Percentiles rank a stretch among this genome's conserved stretches.
Evolutionary conservation across 2,797 vertebrate species (phyloP).

Genomic region (Lindbergichthys nudifrons): DNA sequence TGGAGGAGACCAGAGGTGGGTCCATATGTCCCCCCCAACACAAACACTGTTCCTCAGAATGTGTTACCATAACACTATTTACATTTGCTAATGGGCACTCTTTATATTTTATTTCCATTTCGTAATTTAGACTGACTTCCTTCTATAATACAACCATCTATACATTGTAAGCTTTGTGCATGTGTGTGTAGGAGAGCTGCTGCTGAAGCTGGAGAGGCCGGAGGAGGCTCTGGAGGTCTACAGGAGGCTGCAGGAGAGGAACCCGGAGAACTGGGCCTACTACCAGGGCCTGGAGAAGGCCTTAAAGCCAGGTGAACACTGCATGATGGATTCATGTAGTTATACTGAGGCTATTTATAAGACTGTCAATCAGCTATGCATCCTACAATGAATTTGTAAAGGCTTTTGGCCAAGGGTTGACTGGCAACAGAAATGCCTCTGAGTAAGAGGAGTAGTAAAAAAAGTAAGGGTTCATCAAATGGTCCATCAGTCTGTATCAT

Average conservation of each 20-base stretch:
- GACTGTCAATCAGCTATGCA: neutral
- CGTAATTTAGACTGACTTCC: neutral
- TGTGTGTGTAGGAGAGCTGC: slow-evolving; percentile 86
- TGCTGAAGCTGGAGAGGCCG: slow-evolving; percentile 89
- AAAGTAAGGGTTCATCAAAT: too few relatives aligned
- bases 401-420: too few relatives aligned
- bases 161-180: neutral
- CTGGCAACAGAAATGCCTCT: too few relatives aligned
- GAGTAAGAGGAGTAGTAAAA: too few relatives aligned
- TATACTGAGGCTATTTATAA: neutral
- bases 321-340: neutral
- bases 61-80: neutral
- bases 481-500: too few relatives aligned
- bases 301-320: slow-evolving; percentile 88
- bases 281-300: slow-evolving; percentile 94
- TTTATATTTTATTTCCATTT: neutral
- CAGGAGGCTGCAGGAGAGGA: slow-evolving; percentile 90
- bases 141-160: neutral
- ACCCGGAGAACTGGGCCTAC: slow-evolving; percentile 96
- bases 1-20: slow-evolving; percentile 94
- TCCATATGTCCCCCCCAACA: neutral
- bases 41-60: neutral
- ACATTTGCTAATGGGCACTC: neutral
- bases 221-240: slow-evolving; percentile 92
- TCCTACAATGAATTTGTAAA: too few relatives aligned